These are phyloP conservation scores for Brenthis daphne DNA, from an alignment of 2,888 invertebrate genomes.

Conservation along the genomic window DNA sequence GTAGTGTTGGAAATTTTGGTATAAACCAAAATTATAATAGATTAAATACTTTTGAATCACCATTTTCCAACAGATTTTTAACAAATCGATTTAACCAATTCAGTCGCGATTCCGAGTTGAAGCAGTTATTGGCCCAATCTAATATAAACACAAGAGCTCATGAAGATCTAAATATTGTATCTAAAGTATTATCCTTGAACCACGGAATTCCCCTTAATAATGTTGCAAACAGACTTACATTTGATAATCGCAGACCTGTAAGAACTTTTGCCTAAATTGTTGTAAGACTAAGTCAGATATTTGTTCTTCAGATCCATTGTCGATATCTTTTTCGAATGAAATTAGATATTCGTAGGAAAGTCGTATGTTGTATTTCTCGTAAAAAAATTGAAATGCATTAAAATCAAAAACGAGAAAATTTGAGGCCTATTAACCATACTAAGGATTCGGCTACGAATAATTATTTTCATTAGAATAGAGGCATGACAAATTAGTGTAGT, in stretches of 20 bases:
- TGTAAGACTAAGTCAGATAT: not conserved
- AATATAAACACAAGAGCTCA: constrained; percentile 84
- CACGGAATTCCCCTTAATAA: constrained; percentile 84
- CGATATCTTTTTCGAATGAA: not conserved
- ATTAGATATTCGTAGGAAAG: too few species aligned
- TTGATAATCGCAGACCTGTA: constrained; percentile 69
- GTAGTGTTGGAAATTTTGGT: constrained; percentile 84
- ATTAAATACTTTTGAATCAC: constrained; percentile 63
- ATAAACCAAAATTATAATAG: constrained; percentile 68
- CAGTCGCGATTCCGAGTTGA: constrained; percentile 81
- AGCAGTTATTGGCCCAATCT: constrained; percentile 84
- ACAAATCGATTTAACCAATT: constrained; percentile 63
- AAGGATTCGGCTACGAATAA: not conserved
- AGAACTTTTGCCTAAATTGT: constrained; percentile 45
- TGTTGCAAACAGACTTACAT: constrained; percentile 67
- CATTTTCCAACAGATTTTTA: constrained; percentile 58
- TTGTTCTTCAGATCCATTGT: not conserved
- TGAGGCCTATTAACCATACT: too few species aligned
- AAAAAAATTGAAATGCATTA: too few species aligned
- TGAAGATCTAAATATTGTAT: constrained; percentile 91
- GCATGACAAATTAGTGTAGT: not conserved
- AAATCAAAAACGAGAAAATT: too few species aligned
- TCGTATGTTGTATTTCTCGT: too few species aligned
- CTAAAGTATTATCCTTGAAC: constrained; percentile 90
- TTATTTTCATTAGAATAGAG: not conserved